phyloP scores from a whole-genome alignment of 2,888 invertebrate species.

The Diarsia dahlii region DNA sequence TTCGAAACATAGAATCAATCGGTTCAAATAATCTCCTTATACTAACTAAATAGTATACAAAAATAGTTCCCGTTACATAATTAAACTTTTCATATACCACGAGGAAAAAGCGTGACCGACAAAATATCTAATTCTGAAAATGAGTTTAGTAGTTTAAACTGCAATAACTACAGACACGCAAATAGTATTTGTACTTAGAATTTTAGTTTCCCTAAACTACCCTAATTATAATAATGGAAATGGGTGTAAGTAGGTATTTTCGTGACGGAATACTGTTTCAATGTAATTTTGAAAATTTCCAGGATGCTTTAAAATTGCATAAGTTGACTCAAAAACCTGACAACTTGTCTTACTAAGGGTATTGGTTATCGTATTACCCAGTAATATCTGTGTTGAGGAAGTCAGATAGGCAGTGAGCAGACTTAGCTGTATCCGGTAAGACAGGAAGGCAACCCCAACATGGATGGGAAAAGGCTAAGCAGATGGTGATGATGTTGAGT shows the following conservation, averaged over 20 bases:
- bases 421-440: too few relatives aligned
- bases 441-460: too few relatives aligned
- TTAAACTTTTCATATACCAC: conserved; percentile 22
- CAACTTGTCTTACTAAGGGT: too few relatives aligned
- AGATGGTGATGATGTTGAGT: too few relatives aligned
- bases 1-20: too few relatives aligned
- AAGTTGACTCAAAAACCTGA: too few relatives aligned
- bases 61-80: neutral
- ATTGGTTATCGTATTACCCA: too few relatives aligned
- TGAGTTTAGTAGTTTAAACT: conserved; percentile 9
- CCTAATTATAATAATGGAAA: conserved; percentile 34
- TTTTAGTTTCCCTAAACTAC: conserved; percentile 23
- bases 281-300: neutral
- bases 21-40: neutral
- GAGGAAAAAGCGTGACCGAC: conserved; percentile 39
- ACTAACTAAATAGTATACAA: neutral
- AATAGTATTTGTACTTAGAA: conserved; percentile 47
- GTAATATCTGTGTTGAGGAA: too few relatives aligned
- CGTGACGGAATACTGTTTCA: conserved; percentile 2
- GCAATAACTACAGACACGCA: conserved; percentile 47
- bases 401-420: too few relatives aligned
- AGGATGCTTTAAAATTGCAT: neutral
- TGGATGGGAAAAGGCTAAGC: too few relatives aligned
- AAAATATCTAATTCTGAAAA: conserved; percentile 12
- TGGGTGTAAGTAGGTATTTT: conserved; percentile 23